phyloP scores from a whole-genome alignment of 2,113 vertebrate species.

The Lagopus leucura region DNA sequence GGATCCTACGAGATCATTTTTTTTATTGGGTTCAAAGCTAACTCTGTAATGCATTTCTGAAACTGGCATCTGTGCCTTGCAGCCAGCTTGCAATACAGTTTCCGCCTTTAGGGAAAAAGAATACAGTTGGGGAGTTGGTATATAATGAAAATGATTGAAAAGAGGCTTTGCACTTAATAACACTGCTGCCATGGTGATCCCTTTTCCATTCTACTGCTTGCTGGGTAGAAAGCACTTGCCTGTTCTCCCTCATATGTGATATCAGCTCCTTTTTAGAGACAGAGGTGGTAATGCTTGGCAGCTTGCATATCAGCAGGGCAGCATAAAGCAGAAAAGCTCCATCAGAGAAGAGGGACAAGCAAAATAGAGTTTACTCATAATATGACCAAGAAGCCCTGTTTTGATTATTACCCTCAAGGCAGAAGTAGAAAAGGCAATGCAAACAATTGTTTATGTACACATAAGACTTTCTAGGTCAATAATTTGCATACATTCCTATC shows the following conservation, averaged over 20 bases:
- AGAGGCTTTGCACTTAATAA: conserved; percentile 66
- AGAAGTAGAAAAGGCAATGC: neutral
- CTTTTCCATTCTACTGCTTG: conserved; percentile 36
- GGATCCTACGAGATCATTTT: neutral
- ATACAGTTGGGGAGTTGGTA: conserved; percentile 8
- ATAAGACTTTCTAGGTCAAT: neutral
- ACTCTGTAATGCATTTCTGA: neutral
- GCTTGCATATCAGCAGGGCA: conserved; percentile 51
- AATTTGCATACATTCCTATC: neutral
- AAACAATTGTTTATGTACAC: neutral
- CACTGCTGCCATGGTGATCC: conserved; percentile 70
- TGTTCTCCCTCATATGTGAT: conserved; percentile 17
- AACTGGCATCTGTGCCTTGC: neutral
- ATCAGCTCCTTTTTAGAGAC: conserved; percentile 14
- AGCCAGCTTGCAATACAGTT: conserved; percentile 3
- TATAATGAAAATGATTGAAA: conserved; percentile 59
- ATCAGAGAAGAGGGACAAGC: neutral
- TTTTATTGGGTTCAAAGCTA: conserved; percentile 1
- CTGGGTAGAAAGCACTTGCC: conserved; percentile 47
- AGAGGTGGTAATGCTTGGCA: conserved; percentile 30
- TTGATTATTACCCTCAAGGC: neutral
- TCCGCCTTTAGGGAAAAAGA: conserved; percentile 49
- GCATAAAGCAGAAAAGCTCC: conserved; percentile 7
- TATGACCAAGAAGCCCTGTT: neutral
- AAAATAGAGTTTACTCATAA: neutral